Evolutionary conservation across 2,888 invertebrate genomes (phyloP), one percentile per base, ranked within the genome.

Genomic region (Syrista parreyssii): DNA sequence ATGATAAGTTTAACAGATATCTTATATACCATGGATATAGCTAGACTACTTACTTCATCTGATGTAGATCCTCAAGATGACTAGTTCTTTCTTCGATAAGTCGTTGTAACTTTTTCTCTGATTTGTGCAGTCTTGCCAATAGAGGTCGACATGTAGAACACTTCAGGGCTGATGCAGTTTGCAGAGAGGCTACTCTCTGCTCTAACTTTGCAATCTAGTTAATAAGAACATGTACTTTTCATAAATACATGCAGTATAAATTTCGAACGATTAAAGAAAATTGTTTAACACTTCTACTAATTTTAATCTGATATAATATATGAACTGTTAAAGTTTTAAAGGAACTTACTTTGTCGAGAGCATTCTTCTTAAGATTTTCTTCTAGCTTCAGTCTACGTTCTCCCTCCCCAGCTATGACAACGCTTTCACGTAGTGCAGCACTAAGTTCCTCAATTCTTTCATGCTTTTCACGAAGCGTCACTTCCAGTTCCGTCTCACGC

Each of bases 371-470:
- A 86, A 93, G 93, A 85, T 93, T 92, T 89, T 95, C 95, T 90
- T 95, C 95, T 84, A 94, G 93, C 86, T 93, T 93, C 82, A 95
- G 93, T 82, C 95, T 94, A 84, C 93, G 93, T 85, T 95, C 95
- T 81, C 95, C 93, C 83, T 95, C 95, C 3, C 94, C 93, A n/a
- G 95, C 94, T 86, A 96, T 94, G 88, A 94, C 90, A 78, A 96
- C 95, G 81, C 96, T 97, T 90, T 97, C 96, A 80, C 96, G 94
- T 80, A 98, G 92, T 32, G 97, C 97, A 84, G 96, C 96, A 89
- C 97, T 95, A 79, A 97, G 91, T 88, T 96, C 96, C 84, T 96
- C 93, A 86, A 96, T 95, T 81, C 95, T 93, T 80, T 93, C 93
- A 35, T 88, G 88, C 79, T 92, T 92, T 4, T 82, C 82, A 1